Conservation (phyloP, 2,888 invertebrate species). For the Nemoura dubitans region DNA sequence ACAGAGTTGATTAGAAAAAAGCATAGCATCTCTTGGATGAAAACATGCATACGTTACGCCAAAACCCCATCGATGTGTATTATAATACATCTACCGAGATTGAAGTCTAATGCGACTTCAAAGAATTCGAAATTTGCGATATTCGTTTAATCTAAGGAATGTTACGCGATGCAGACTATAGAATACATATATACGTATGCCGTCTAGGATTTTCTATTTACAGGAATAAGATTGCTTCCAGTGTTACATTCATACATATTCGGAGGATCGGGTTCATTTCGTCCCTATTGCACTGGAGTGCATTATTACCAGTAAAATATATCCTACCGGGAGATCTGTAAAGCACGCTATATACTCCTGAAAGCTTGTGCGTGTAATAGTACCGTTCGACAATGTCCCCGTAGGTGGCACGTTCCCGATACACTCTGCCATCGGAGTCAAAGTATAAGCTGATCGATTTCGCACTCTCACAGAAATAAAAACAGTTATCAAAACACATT, state of each 20-base stretch:
- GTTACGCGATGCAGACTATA: background rate
- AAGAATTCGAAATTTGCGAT: background rate
- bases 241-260: background rate
- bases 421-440: background rate
- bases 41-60: no score
- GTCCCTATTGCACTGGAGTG: background rate
- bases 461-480: background rate
- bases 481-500: background rate
- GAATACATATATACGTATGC: background rate
- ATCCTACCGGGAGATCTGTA: background rate
- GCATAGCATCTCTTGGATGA: no score
- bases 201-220: background rate
- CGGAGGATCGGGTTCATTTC: no score
- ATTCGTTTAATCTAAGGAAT: background rate
- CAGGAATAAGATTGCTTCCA: background rate
- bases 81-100: no score
- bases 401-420: background rate
- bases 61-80: no score
- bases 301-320: background rate
- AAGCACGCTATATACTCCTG: background rate
- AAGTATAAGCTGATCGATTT: background rate
- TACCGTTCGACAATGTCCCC: background rate
- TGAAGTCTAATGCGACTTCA: background rate
- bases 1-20: background rate
- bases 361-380: slow-evolving; percentile 4